Conservation (phyloP, 2,888 invertebrate species). For the Epirrhoe alternata region DNA sequence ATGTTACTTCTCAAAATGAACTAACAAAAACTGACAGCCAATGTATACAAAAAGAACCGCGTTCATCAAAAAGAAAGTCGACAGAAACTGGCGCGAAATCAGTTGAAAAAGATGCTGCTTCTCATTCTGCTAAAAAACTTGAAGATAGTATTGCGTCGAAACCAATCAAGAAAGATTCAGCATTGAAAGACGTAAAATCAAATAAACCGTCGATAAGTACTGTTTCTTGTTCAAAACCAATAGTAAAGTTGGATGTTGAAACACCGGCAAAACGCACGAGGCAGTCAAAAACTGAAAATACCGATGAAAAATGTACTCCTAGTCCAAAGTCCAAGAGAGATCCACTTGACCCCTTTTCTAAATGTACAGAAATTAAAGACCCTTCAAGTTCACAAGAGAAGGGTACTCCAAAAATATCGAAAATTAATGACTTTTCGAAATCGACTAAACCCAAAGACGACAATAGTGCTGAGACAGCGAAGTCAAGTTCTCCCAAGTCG, state of each 20-base stretch:
- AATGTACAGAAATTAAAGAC: slow-evolving; percentile 3
- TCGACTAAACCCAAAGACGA: not conserved
- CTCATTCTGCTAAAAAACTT: slow-evolving; percentile 9
- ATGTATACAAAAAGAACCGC: slow-evolving; percentile 5
- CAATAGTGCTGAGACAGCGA: not conserved
- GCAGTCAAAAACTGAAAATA: slow-evolving; percentile 9
- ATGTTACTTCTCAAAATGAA: no score
- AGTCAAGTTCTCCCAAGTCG: not conserved
- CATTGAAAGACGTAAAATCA: slow-evolving; percentile 5
- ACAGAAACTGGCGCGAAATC: slow-evolving; percentile 7
- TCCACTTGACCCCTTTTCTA: not conserved
- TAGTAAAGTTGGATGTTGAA: slow-evolving; percentile 3
- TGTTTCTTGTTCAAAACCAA: slow-evolving; percentile 1
- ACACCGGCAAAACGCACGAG: slow-evolving; percentile 6
- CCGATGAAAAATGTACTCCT: not conserved
- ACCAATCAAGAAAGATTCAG: slow-evolving; percentile 1
- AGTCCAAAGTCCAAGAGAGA: not conserved
- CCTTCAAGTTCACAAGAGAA: slow-evolving; percentile 4
- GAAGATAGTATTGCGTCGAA: not conserved
- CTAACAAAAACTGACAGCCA: not conserved
- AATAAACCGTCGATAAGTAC: not conserved
- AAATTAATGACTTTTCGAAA: slow-evolving; percentile 8
- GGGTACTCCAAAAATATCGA: not conserved
- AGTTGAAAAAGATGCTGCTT: not conserved
- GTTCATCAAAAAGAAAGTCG: not conserved